Evolutionary conservation across 2,888 invertebrate species (phyloP), one percentile per base, ranked within the genome.

Genomic region (Schizotus pectinicornis): DNA sequence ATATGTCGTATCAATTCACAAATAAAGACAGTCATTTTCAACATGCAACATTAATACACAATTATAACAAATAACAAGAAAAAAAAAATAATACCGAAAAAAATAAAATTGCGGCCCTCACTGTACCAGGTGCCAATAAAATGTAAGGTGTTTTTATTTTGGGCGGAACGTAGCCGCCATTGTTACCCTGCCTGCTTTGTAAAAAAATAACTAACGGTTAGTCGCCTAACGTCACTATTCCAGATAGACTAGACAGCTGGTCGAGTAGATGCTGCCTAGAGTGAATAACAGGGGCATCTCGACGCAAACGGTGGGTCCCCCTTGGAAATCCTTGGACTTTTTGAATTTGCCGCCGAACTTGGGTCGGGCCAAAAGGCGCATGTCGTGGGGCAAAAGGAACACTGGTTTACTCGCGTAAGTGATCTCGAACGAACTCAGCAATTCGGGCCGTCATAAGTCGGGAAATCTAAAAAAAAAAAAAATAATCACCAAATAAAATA

Each of bases 391-490:
- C 63, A 76, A 72, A 52, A 79, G 71, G 65, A 77, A 79, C 63
- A 75, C 74, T 52, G 78, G 79, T 66, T 77, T 78, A 32, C 68
- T 65, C 56, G 67, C 67, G 70, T 76, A 76, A 57, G 67, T 74
- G 43, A 80, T 67, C 66, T 78, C 78, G 65, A 80, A 76, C 45
- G 76, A 71, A 68, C 75, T 78, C 63, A 79, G 66, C 56, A 81
- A 77, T 76, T 82, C 83, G 74, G 83, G 81, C 80, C 86, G 90
- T 91, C 91, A 91, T 90, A 91, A 91, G 79, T 91, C 91, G 74
- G 91, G 91, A 79, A 91, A 91, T 75, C 84, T 90, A 80, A 41
- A 77, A 62, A 70, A 42, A 51, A 47, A 30, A 33, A 37, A 37
- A 46, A 49, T 31, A 8, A 12, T 39, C 3, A 13, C 11, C 3